Conservation (phyloP, 2,797 vertebrate species). For the Gallirallus australis region DNA sequence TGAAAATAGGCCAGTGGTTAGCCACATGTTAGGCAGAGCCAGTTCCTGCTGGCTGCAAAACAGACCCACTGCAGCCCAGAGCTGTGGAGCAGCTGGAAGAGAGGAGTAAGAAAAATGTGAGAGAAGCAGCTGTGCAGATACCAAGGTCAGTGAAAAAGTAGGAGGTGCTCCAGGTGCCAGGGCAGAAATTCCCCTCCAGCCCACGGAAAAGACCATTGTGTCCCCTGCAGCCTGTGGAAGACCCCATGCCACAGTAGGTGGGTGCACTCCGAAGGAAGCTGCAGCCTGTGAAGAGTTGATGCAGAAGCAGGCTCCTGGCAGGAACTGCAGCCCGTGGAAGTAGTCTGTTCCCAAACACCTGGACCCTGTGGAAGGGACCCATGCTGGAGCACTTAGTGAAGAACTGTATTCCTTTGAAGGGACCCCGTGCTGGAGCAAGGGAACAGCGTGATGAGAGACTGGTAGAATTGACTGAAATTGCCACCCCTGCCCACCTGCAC, state of each 20-base stretch:
- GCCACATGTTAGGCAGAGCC: not conserved
- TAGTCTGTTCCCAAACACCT: not conserved
- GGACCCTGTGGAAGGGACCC: accelerated
- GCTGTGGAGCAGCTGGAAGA: not conserved
- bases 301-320: not conserved
- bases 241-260: not conserved
- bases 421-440: not conserved
- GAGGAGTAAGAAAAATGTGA: not conserved
- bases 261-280: not conserved
- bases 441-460: too few species aligned
- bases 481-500: too few species aligned
- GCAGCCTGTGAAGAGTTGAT: not conserved
- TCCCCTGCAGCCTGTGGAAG: not conserved
- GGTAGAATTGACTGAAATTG: not conserved
- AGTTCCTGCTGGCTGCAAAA: not conserved
- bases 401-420: not conserved
- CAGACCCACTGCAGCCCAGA: not conserved
- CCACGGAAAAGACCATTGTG: not conserved
- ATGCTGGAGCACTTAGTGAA: not conserved
- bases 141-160: not conserved
- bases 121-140: not conserved
- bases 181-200: not conserved
- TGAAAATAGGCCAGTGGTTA: not conserved
- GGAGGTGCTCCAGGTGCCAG: accelerated
- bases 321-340: not conserved